Conservation (phyloP, 2,888 invertebrate genomes). For the Matsumyia berberina region DNA sequence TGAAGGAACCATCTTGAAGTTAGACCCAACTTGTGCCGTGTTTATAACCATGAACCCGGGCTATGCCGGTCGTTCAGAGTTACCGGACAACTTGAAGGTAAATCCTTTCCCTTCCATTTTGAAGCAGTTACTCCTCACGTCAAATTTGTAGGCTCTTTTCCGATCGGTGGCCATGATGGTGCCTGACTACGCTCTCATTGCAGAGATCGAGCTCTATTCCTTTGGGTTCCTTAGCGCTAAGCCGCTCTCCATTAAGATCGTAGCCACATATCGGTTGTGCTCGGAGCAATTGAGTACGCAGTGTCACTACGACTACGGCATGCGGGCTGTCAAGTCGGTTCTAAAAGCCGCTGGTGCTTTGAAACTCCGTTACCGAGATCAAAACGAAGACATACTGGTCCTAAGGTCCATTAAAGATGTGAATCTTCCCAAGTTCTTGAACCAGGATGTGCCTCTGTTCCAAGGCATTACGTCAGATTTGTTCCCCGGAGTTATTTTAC, state of each 20-base stretch:
- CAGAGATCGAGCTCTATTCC: slow-evolving; percentile 96
- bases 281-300: slow-evolving; percentile 97
- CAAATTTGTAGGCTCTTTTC: slow-evolving; percentile 89
- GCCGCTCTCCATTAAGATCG: slow-evolving; percentile 95
- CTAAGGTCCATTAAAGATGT: slow-evolving; percentile 96
- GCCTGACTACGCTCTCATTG: slow-evolving; percentile 97
- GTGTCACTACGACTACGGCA: slow-evolving; percentile 97
- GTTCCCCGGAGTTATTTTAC: slow-evolving; percentile 93
- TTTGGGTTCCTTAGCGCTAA: slow-evolving; percentile 95
- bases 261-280: slow-evolving; percentile 95
- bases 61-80: slow-evolving; percentile 95
- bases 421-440: slow-evolving; percentile 96
- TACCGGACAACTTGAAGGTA: slow-evolving; percentile 97
- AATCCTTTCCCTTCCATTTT: no score
- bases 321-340: slow-evolving; percentile 98
- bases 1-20: slow-evolving; percentile 93
- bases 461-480: slow-evolving; percentile 96
- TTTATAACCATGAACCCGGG: slow-evolving; percentile 99
- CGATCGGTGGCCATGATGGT: slow-evolving; percentile 99
- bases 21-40: slow-evolving; percentile 95
- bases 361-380: slow-evolving; percentile 94
- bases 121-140: neutral
- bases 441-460: slow-evolving; percentile 95
- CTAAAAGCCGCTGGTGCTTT: slow-evolving; percentile 95
- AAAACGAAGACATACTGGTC: slow-evolving; percentile 93